A percentile compares a stretch with the other conserved stretches of the same genome.
Conservation (phyloP, 2,113 vertebrate genomes). For the Recurvirostra avosetta region DNA sequence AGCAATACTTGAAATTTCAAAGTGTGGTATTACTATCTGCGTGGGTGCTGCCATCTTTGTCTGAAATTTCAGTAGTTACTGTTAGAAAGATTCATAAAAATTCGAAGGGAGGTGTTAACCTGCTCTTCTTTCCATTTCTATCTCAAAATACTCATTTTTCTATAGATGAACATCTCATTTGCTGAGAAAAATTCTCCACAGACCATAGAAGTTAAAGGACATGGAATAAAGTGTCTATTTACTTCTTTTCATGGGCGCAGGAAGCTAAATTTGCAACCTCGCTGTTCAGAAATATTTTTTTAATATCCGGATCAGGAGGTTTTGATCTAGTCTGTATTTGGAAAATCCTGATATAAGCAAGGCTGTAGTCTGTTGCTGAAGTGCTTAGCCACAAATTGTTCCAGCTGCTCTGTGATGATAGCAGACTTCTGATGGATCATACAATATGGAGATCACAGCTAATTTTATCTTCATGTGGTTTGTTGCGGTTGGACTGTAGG, state of each 20-base stretch:
- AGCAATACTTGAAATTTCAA: not conserved
- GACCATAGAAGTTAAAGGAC: not conserved
- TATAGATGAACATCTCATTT: not conserved
- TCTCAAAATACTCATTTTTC: not conserved
- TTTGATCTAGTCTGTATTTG: slow-evolving; percentile 36
- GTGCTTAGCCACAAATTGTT: slow-evolving; percentile 41
- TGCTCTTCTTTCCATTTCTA: not conserved
- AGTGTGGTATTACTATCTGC: not conserved
- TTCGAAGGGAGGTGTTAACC: not conserved
- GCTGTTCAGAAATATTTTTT: slow-evolving; percentile 20
- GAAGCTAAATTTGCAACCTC: not conserved
- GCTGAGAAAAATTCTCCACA: not conserved
- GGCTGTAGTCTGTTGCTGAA: slow-evolving; percentile 29
- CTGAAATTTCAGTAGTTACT: not conserved
- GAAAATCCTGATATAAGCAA: slow-evolving; percentile 55
- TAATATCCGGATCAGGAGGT: slow-evolving; percentile 5
- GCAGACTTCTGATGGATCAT: slow-evolving; percentile 51
- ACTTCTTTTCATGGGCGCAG: not conserved
- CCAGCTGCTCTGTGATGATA: slow-evolving; percentile 61
- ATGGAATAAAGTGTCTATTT: not conserved
- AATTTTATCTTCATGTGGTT: slow-evolving; percentile 54
- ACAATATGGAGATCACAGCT: slow-evolving; percentile 13
- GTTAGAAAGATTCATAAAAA: not conserved
- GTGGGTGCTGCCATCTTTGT: not conserved
- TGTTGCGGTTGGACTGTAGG: not conserved